These are phyloP conservation scores for Esox lucius DNA, from an alignment of 2,797 vertebrate species.

Conservation along the genomic window DNA sequence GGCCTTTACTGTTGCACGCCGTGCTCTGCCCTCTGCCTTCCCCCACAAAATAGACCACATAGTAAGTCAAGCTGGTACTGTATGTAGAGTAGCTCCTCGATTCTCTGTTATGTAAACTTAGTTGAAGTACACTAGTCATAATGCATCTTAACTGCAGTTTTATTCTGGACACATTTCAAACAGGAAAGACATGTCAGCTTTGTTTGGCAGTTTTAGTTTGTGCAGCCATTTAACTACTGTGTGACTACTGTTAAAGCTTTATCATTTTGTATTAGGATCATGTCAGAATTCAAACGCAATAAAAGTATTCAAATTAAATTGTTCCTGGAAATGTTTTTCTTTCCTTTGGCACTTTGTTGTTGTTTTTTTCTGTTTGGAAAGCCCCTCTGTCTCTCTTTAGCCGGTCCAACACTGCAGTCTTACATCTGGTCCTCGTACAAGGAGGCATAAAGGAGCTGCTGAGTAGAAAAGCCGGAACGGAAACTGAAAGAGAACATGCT, in stretches of 20 bases:
- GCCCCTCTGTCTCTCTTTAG: too few relatives aligned
- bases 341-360: neutral
- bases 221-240: slow-evolving; percentile 21
- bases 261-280: slow-evolving; percentile 74
- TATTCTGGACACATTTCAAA: slow-evolving; percentile 40
- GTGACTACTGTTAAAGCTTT: slow-evolving; percentile 61
- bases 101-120: slow-evolving; percentile 32
- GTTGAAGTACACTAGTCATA: slow-evolving; percentile 35
- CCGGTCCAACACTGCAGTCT: too few relatives aligned
- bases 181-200: slow-evolving; percentile 29
- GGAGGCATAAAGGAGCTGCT: too few relatives aligned
- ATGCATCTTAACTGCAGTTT: slow-evolving; percentile 41
- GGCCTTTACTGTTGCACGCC: slow-evolving; percentile 34
- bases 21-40: slow-evolving; percentile 1
- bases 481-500: too few relatives aligned
- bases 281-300: slow-evolving; percentile 71
- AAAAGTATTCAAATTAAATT: slow-evolving; percentile 66
- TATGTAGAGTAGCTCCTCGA: slow-evolving; percentile 30
- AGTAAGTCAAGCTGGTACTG: slow-evolving; percentile 27
- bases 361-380: neutral
- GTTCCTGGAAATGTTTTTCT: slow-evolving; percentile 6
- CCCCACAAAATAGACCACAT: slow-evolving; percentile 16
- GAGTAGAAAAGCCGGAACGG: too few relatives aligned
- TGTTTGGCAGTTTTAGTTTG: slow-evolving; percentile 27
- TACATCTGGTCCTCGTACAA: too few relatives aligned